Conservation (phyloP, 2,888 invertebrate genomes). For the Thymelicus acteon region DNA sequence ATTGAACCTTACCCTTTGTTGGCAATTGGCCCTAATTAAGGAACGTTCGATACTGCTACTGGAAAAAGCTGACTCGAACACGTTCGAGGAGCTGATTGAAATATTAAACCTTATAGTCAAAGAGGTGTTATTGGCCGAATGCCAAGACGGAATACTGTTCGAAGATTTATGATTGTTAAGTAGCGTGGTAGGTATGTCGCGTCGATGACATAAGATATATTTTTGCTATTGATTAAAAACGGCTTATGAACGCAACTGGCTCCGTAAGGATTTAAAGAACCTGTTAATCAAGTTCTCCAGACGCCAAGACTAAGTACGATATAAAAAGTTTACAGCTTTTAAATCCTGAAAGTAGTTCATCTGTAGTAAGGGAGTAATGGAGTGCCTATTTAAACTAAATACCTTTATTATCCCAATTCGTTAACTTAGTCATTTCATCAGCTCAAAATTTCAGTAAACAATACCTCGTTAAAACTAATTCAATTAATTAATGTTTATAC, state of each 20-base stretch:
- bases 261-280: neutral
- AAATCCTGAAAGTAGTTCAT: neutral
- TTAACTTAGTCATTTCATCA: neutral
- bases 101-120: conserved; percentile 26
- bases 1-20: conserved; percentile 54
- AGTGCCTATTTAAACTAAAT: neutral
- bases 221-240: no score
- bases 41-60: conserved; percentile 22
- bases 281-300: neutral
- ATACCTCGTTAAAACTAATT: no score
- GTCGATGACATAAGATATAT: no score
- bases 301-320: neutral
- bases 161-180: conserved; percentile 16
- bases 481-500: no score
- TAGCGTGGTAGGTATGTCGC: neutral
- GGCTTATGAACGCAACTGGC: no score
- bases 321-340: neutral
- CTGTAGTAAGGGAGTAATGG: neutral
- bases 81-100: conserved; percentile 22
- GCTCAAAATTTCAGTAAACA: neutral
- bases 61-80: conserved; percentile 14
- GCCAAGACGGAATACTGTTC: conserved; percentile 12
- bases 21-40: conserved; percentile 58
- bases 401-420: neutral
- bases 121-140: conserved; percentile 17